Evolutionary conservation across 1,140 invertebrate species (phyloP).

Genomic region (Pristionchus pacificus): DNA sequence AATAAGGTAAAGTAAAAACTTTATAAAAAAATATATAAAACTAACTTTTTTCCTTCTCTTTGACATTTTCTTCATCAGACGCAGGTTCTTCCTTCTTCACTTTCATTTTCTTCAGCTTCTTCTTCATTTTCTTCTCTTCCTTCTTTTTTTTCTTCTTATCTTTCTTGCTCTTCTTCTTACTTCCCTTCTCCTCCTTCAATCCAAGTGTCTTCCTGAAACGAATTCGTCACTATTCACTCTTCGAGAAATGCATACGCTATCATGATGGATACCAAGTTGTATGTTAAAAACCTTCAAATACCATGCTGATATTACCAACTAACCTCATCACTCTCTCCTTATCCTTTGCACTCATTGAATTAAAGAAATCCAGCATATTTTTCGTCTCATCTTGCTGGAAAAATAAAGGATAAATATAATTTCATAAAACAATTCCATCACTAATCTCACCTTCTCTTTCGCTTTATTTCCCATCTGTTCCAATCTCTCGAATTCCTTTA

Average conservation of each 20-base stretch:
- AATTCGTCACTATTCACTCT: too few species aligned
- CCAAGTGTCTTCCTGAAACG: constrained; percentile 16
- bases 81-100: background rate
- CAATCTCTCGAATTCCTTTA: constrained; percentile 1
- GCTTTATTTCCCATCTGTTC: constrained; percentile 16
- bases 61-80: constrained; percentile 9
- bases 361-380: constrained; percentile 12
- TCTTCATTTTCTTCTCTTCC: background rate
- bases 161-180: constrained; percentile 17
- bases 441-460: constrained; percentile 22
- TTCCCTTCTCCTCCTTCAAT: constrained; percentile 25
- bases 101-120: background rate
- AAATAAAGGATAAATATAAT: constrained; percentile 14
- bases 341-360: constrained; percentile 14
- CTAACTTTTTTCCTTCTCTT: constrained; percentile 13
- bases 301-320: constrained; percentile 1
- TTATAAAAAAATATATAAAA: too few species aligned
- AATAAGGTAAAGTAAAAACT: too few species aligned
- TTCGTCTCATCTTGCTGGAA: constrained; percentile 17
- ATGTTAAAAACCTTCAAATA: constrained; percentile 3
- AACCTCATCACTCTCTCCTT: constrained; percentile 25
- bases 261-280: constrained; percentile 15
- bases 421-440: constrained; percentile 17
- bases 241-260: constrained; percentile 2
- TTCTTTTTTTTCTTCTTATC: constrained; percentile 2